Percentiles rank a stretch among this genome's conserved stretches.
These are phyloP conservation scores for Lophius piscatorius DNA, from an alignment of 2,113 vertebrate genomes.

Conservation along the genomic window DNA sequence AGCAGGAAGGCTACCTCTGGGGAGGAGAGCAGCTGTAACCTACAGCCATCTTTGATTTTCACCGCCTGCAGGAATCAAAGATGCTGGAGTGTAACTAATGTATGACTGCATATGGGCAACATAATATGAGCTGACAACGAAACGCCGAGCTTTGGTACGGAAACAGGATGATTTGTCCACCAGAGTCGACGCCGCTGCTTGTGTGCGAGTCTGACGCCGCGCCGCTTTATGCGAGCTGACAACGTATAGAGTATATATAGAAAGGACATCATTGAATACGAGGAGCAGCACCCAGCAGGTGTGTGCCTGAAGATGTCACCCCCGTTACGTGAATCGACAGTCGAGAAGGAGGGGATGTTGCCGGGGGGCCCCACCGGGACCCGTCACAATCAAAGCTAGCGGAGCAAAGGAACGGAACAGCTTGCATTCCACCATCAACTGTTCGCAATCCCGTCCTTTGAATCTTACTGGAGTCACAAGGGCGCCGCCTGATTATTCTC, in stretches of 20 bases:
- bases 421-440: slow-evolving; percentile 13
- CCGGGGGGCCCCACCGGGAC: slow-evolving; percentile 54
- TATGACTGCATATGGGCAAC: slow-evolving; percentile 41
- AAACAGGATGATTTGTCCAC: slow-evolving; percentile 44
- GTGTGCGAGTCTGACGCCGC: slow-evolving; percentile 33
- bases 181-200: slow-evolving; percentile 34
- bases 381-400: slow-evolving; percentile 41
- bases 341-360: slow-evolving; percentile 23
- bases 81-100: slow-evolving; percentile 52
- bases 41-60: not conserved
- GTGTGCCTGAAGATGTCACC: slow-evolving; percentile 56
- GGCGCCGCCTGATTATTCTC: slow-evolving; percentile 45
- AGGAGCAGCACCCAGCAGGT: slow-evolving; percentile 53
- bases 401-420: slow-evolving; percentile 32
- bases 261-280: slow-evolving; percentile 33
- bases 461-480: slow-evolving; percentile 40
- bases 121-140: slow-evolving; percentile 61
- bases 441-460: slow-evolving; percentile 45
- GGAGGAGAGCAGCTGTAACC: slow-evolving; percentile 41
- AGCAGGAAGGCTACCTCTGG: slow-evolving; percentile 33
- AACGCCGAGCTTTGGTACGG: slow-evolving; percentile 41
- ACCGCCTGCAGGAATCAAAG: slow-evolving; percentile 33
- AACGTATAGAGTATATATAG: slow-evolving; percentile 44
- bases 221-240: slow-evolving; percentile 61
- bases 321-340: slow-evolving; percentile 54